Base-by-base conservation (phyloP, 2,888 invertebrate species). In the Emmelina monodactyla region DNA sequence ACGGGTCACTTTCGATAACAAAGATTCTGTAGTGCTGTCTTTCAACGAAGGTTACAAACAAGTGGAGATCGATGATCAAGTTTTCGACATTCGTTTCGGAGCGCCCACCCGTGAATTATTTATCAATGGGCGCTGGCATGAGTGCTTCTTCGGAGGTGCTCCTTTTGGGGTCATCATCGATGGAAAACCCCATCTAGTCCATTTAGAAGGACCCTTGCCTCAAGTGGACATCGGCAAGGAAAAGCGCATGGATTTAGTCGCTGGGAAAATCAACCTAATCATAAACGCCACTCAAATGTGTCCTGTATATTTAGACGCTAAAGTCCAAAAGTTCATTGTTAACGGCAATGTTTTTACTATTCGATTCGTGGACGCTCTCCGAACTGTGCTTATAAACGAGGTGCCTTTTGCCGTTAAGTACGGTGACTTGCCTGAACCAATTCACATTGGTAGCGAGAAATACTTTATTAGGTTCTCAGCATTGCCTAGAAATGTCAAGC, bases 101-200 rank as follows among this genome's bases (percentile, higher is more conserved):
- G 92, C 92, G 9, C 96, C 96, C 0, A 94, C 95, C 0, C 83
- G 95, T 35, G 97, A 97, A 56, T 73, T 98, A 22, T 92, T 88
- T 52, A 88, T 99, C 32, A 93, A 98, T 59, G 90, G 90, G 6
- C 83, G 88, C 40, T 91, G 92, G 82, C 96, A 89, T 62, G 96
- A 96, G 60, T 92, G 94, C 50, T 92, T 90, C 64, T 98, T 98
- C 62, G 94, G 92, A 19, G 95, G 94, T 1, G 88, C 91, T 31
- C 88, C 93, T 0, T 84, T 94, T 32, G 85, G 86, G 1, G 88
- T 96, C 7, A 87, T 90, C 29, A 83, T 97, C 22, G 88, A 90
- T 38, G 89, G 89, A 1, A 86, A 88, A 41, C 83, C 87, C n/a
- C 85, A 91, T 41, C 78, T 85, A 30, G 83, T 98, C 1, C 88